Evolutionary conservation across 2,797 vertebrate genomes (phyloP).

Genomic region (Eptatretus atami): DNA sequence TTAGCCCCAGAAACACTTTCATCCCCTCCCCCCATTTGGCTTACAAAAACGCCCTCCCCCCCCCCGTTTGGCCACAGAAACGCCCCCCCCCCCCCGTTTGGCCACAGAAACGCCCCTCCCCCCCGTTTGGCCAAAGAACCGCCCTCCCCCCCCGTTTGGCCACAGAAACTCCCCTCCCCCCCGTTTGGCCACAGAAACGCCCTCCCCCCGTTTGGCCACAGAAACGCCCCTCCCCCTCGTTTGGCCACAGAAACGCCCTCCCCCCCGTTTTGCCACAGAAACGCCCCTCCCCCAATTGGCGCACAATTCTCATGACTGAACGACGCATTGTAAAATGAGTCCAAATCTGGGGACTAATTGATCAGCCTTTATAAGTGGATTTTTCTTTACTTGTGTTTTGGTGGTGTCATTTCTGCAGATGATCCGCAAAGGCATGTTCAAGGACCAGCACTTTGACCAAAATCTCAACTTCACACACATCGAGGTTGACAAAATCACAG

Average conservation of each 20-base stretch:
- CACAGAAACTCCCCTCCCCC: not conserved
- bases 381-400: too few species aligned
- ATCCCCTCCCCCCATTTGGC: not conserved
- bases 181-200: not conserved
- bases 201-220: not conserved
- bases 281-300: too few species aligned
- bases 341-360: too few species aligned
- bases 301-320: too few species aligned
- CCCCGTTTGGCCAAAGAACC: not conserved
- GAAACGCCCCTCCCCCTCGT: not conserved
- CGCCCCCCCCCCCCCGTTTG: not conserved
- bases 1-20: not conserved
- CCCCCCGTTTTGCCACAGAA: not conserved
- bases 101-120: too few species aligned
- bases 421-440: constrained; percentile 95
- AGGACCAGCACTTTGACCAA: constrained; percentile 98
- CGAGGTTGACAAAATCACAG: constrained; percentile 98
- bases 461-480: constrained; percentile 98
- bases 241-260: too few species aligned
- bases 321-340: too few species aligned
- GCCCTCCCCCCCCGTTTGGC: not conserved
- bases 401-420: constrained; percentile 24
- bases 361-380: too few species aligned
- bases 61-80: not conserved
- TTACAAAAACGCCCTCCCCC: not conserved